Percentiles rank a stretch among this genome's conserved stretches.
These are phyloP conservation scores for Apomyelois bistriatella DNA, from an alignment of 2,888 invertebrate genomes.

Conservation along the genomic window DNA sequence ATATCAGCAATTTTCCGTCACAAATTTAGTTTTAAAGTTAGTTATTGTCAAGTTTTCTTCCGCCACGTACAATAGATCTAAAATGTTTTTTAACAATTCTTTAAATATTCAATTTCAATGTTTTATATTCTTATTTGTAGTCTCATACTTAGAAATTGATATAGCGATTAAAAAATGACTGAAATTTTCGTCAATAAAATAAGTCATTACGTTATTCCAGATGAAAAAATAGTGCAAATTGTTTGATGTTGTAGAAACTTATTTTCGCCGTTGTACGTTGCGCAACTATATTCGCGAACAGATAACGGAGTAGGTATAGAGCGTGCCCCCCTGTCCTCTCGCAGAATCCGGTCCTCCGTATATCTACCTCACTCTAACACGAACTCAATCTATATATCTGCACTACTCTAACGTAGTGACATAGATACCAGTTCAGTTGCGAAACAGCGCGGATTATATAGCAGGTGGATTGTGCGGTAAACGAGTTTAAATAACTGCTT, in stretches of 20 bases:
- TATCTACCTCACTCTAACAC: slow-evolving; percentile 45
- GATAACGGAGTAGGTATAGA: slow-evolving; percentile 63
- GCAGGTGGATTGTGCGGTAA: slow-evolving; percentile 77
- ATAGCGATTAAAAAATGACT: slow-evolving; percentile 24
- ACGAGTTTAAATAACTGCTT: slow-evolving; percentile 77
- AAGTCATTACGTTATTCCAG: not conserved
- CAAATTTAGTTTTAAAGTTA: slow-evolving; percentile 23
- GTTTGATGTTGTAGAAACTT: slow-evolving; percentile 50
- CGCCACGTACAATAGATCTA: slow-evolving; percentile 61
- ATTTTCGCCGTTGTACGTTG: slow-evolving; percentile 69
- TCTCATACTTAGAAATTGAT: slow-evolving; percentile 29
- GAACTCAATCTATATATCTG: slow-evolving; percentile 22
- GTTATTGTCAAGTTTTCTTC: slow-evolving; percentile 35
- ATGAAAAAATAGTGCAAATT: slow-evolving; percentile 30
- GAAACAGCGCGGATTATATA: slow-evolving; percentile 79
- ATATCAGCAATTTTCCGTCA: slow-evolving; percentile 5
- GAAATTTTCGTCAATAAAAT: not conserved
- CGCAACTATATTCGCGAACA: slow-evolving; percentile 77
- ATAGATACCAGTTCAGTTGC: slow-evolving; percentile 74
- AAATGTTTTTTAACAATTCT: slow-evolving; percentile 53
- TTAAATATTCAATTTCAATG: slow-evolving; percentile 45
- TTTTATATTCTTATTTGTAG: slow-evolving; percentile 39
- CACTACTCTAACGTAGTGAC: slow-evolving; percentile 61
- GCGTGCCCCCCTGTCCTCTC: slow-evolving; percentile 68
- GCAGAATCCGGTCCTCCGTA: slow-evolving; percentile 62